Conservation (phyloP, 53 echinoderm and acorn worm genomes). For the Crossaster papposus region DNA sequence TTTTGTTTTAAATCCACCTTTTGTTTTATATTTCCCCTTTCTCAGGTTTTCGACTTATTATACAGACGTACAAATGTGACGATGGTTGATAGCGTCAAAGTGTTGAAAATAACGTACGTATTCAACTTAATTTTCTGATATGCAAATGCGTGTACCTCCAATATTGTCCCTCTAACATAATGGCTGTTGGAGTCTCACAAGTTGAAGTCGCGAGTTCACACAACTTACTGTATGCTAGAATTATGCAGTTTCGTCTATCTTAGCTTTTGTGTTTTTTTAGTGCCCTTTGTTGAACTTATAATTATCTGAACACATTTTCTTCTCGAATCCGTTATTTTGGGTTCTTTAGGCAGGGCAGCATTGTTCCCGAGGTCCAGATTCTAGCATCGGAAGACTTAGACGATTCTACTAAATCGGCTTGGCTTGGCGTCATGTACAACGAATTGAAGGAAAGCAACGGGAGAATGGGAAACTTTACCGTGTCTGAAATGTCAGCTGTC, state of each 20-base stretch:
- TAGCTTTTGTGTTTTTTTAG: no score
- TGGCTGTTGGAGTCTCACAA: not conserved
- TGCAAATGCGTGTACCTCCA: not conserved
- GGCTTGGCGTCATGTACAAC: constrained; percentile 32
- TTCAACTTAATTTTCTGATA: not conserved
- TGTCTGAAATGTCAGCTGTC: constrained; percentile 29
- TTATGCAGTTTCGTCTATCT: not conserved
- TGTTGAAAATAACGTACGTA: constrained; percentile 44
- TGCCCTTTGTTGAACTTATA: not conserved
- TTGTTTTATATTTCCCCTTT: not conserved
- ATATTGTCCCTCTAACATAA: not conserved
- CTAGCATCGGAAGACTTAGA: constrained; percentile 20
- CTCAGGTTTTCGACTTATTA: constrained; percentile 18
- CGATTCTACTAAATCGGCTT: constrained; percentile 9
- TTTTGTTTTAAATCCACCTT: not conserved
- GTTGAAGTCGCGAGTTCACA: not conserved
- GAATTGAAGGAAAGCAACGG: constrained; percentile 24
- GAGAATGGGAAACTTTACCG: constrained; percentile 34
- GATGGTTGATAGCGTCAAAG: constrained; percentile 19
- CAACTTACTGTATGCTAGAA: not conserved
- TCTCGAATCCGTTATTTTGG: not conserved
- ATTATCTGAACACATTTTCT: not conserved
- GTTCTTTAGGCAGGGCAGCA: constrained; percentile 37
- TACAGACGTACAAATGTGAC: constrained; percentile 5
- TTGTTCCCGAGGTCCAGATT: constrained; percentile 46